These are phyloP conservation scores for Zeus faber DNA, from an alignment of 2,113 vertebrate species.

Conservation along the genomic window DNA sequence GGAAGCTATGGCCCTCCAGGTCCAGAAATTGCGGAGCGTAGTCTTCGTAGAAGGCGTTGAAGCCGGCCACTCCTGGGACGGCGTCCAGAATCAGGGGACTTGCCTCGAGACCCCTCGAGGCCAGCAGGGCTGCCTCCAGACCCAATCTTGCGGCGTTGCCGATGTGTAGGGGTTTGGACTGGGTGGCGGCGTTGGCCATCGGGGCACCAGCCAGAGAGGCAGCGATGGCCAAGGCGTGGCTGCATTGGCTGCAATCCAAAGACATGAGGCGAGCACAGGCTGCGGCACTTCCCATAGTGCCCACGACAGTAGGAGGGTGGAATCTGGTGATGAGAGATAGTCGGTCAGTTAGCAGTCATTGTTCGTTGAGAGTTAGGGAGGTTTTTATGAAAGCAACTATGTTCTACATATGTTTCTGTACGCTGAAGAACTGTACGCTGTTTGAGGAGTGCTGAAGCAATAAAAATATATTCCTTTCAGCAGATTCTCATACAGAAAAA, in stretches of 20 bases:
- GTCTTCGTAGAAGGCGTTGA: constrained; percentile 82
- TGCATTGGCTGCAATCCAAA: constrained; percentile 67
- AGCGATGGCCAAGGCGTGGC: constrained; percentile 83
- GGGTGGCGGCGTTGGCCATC: constrained; percentile 89
- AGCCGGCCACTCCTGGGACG: constrained; percentile 80
- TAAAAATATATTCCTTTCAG: too few species aligned
- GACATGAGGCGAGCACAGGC: constrained; percentile 80
- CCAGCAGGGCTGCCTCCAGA: constrained; percentile 83
- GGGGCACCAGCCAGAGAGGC: constrained; percentile 85
- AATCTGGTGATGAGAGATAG: constrained; percentile 70
- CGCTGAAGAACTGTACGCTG: too few species aligned
- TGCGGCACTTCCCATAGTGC: constrained; percentile 85
- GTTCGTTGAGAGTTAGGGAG: too few species aligned
- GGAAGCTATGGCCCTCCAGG: constrained; percentile 63
- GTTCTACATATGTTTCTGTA: too few species aligned
- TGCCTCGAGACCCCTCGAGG: constrained; percentile 80
- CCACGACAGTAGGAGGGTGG: constrained; percentile 86
- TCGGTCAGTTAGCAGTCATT: too few species aligned
- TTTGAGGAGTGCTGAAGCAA: too few species aligned
- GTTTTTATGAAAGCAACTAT: too few species aligned
- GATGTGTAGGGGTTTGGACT: constrained; percentile 84
- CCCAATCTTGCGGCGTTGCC: constrained; percentile 84
- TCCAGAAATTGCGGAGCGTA: constrained; percentile 73
- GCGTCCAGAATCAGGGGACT: constrained; percentile 78
- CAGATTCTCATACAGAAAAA: too few species aligned